phyloP scores from a whole-genome alignment of 2,113 vertebrate species.

The Zapus hudsonius region DNA sequence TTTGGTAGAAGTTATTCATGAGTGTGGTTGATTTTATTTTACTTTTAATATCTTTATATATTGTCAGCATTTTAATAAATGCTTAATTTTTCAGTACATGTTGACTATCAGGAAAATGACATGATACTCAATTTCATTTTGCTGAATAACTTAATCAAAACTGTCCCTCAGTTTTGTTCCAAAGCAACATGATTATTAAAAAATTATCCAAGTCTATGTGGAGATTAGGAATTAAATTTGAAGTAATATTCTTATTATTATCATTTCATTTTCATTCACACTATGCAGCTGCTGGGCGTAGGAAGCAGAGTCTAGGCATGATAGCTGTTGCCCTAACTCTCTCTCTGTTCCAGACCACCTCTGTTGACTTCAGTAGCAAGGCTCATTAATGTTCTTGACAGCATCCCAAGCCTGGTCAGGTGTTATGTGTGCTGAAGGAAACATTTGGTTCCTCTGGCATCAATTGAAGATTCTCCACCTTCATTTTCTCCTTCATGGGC shows the following conservation, averaged over 20 bases:
- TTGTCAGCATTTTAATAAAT: background rate
- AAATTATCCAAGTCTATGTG: background rate
- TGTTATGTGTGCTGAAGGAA: background rate
- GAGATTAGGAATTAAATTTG: background rate
- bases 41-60: background rate
- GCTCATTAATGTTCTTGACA: background rate
- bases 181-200: background rate
- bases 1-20: background rate
- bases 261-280: background rate
- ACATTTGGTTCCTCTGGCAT: background rate
- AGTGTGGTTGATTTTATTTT: background rate
- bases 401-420: background rate
- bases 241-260: background rate
- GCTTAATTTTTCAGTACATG: background rate
- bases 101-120: background rate
- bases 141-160: background rate
- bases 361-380: background rate
- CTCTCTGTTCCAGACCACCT: background rate
- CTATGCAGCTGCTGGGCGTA: background rate
- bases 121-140: conserved; percentile 2
- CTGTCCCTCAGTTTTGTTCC: background rate
- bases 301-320: rapidly evolving
- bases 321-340: too few species aligned
- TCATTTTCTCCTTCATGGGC: background rate
- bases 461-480: background rate